Base-by-base conservation (phyloP, 2,797 vertebrate species). In the Pseudochaenichthys georgianus region DNA sequence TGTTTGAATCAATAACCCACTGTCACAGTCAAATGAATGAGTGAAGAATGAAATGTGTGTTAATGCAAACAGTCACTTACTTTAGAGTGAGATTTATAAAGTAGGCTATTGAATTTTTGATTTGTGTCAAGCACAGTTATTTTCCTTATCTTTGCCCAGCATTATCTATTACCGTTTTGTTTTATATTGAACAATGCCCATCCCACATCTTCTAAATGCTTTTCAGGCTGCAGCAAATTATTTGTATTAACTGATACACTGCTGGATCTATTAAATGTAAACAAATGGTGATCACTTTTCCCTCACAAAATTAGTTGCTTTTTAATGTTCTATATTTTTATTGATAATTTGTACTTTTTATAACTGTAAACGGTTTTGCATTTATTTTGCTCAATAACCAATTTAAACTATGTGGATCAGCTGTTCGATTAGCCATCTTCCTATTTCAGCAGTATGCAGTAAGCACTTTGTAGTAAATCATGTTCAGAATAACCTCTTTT, bases 1-100 rank as follows among this genome's bases (percentile, higher is more conserved):
- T 2, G 68, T 38, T 1, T 38, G 34, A 77, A 77, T 94, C 90
- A 87, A 87, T 93, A 87, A 80, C 38, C 21, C 60, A 69, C 81
- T 88, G 80, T 90, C 60, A 73, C 78, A 79, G 80, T 90, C 60
- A 73, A 80, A 79, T 61, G 64, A 81, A 77, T 70, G 75, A 21
- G 46, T 70, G 45, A 46, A 76, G 51, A 77, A 54, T 67, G 42
- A 60, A 75, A 76, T 60, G 50, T 53, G 23, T 85, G 69, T 74
- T 73, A 65, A 75, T 80, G 70, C 47, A 78, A 57, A 74, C 45
- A 57, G 51, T 48, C 21, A 59, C 28, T 71, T 34, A 13, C 48
- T 71, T 71, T 12, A 46, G 15, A 46, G 50, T 34, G 31, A 54
- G 13, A 38, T 38, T 38, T 38, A 38, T 38, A 38, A 38, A 38